A percentile compares a stretch with the other conserved stretches of the same genome.
Evolutionary conservation across 2,113 vertebrate genomes (phyloP).

Genomic region (Thalassarche chlororhynchos): DNA sequence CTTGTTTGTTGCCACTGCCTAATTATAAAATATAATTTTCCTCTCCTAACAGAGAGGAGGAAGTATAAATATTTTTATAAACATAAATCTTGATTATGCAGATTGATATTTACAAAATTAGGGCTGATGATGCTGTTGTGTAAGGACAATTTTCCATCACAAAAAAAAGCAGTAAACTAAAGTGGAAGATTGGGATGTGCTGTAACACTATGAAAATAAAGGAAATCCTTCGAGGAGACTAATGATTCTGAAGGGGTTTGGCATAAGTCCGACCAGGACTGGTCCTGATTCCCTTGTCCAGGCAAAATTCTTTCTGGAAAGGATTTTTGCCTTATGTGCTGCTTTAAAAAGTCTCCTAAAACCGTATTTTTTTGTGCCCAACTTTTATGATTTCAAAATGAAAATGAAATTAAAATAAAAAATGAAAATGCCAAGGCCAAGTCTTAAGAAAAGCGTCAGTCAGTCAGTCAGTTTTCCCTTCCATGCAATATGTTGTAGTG

Average conservation of each 20-base stretch:
- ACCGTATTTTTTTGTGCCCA: neutral
- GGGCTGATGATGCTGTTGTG: neutral
- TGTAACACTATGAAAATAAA: neutral
- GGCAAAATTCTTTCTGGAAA: neutral
- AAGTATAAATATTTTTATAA: slow-evolving; percentile 9
- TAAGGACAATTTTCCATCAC: neutral
- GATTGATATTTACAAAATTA: neutral
- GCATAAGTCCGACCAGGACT: neutral
- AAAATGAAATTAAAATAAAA: neutral
- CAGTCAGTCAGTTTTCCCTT: neutral
- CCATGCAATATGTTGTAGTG: neutral
- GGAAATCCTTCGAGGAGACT: neutral
- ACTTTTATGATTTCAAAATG: neutral
- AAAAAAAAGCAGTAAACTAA: neutral
- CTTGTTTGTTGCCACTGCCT: neutral
- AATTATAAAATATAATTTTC: slow-evolving; percentile 41
- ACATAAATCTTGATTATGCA: neutral
- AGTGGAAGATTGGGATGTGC: neutral
- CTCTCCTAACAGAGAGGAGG: neutral
- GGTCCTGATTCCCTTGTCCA: neutral
- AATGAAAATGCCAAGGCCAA: neutral
- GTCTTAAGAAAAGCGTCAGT: neutral
- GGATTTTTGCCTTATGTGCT: neutral
- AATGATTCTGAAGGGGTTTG: neutral
- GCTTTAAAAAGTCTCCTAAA: neutral